Evolutionary conservation across 2,888 invertebrate genomes (phyloP).

Genomic region (Lymantria dispar): DNA sequence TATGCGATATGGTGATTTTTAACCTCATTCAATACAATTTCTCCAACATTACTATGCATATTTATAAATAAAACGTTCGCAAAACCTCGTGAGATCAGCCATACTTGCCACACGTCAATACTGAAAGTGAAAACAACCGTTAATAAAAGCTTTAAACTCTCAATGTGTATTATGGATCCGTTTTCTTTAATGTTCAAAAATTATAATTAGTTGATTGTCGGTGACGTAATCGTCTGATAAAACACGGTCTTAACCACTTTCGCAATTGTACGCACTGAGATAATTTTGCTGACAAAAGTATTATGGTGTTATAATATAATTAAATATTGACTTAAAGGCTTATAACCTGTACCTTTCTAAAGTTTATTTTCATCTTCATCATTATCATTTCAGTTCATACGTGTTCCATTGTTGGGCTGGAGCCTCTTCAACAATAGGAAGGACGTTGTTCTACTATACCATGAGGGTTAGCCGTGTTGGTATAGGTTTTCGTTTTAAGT

Average conservation of each 20-base stretch:
- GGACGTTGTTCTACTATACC: not conserved
- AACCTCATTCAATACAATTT: not conserved
- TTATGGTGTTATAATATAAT: too few species aligned
- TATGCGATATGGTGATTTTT: not conserved
- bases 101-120: not conserved
- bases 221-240: conserved; percentile 31
- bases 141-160: conserved; percentile 1
- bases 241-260: conserved; percentile 27
- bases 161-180: not conserved
- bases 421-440: not conserved
- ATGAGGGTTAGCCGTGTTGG: not conserved
- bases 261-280: conserved; percentile 16
- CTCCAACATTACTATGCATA: not conserved
- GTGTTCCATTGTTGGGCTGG: not conserved
- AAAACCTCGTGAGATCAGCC: conserved; percentile 1
- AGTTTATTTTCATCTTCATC: too few species aligned
- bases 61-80: not conserved
- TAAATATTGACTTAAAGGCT: too few species aligned
- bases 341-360: too few species aligned
- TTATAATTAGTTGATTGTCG: conserved; percentile 29
- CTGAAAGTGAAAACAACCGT: conserved; percentile 7
- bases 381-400: too few species aligned
- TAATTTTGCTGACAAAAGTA: not conserved
- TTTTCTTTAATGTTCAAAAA: conserved; percentile 15
- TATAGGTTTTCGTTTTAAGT: not conserved